Base-by-base conservation (phyloP, 2,888 invertebrate species). In the Heterodera filipjevi region DNA sequence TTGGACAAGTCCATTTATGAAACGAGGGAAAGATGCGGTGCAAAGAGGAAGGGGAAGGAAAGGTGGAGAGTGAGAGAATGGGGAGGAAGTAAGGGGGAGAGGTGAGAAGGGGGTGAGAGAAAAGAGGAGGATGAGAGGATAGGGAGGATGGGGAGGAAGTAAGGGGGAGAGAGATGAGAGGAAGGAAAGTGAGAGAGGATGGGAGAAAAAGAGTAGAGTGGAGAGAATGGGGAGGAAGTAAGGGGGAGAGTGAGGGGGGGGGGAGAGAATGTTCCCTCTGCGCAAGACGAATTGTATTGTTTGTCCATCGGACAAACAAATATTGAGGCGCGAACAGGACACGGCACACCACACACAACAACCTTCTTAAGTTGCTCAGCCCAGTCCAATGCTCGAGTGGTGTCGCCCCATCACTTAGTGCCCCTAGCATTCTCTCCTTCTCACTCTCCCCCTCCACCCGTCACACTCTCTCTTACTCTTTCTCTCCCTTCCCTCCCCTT, bases 221-320 rank as follows among this genome's bases (percentile, higher is more conserved):
- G 39, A 10, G 39, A 39, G 39, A 39, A 12, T 39, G 39, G 39
- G 39, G 39, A 12, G 39, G 39, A 12, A 12, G 39, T 10, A 39
- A 39, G 39, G 39, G 39, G 39, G 27, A 27, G 59, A 27, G 3
- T 16, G 49, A 14, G 3, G 27, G n/a, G 59, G 59, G 59, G n/a
- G 27, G 10, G 59, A 5, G 5, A 14, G 49, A 19, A n/a, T 22
- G 49, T 53, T 53, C 49, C 22, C 49, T 53, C 49, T 16, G 19
- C 53, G 22, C 53, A 27, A n/a, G 59, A 27, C 59, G 10, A n/a
- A 59, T 27, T 27, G 39, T 12, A 59, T 10, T 59, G 27, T 59
- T 59, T 59, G 59, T 59, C 59, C 59, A 59, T 59, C 59, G n/a
- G 27, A 27, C 59, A 59, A 53, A 53, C 59, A 59, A 59, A 5